Evolutionary conservation across 2,888 invertebrate genomes (phyloP).

Genomic region (Apeira syringaria): DNA sequence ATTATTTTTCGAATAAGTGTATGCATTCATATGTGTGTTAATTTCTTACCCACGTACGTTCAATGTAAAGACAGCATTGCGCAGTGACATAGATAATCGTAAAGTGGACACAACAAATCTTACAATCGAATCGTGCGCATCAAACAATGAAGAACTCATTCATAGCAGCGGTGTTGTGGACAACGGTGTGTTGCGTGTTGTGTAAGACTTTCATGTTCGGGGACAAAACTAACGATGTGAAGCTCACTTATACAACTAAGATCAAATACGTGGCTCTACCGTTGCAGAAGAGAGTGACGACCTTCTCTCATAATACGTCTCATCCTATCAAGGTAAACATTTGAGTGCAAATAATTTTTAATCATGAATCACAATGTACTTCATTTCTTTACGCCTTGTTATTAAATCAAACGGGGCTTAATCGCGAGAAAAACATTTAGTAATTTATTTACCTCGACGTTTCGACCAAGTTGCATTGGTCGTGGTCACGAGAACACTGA

Average conservation of each 20-base stretch:
- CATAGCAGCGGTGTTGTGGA: constrained; percentile 27
- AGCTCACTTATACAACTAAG: constrained; percentile 38
- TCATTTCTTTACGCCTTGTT: too few relatives aligned
- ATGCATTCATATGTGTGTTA: too few relatives aligned
- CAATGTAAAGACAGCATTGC: constrained; percentile 10
- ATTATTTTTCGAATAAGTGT: too few relatives aligned
- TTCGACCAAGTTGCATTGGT: too few relatives aligned
- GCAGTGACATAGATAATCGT: constrained; percentile 12
- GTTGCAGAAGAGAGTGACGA: constrained; percentile 47
- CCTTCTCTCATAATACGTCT: constrained; percentile 41
- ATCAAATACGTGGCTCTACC: constrained; percentile 51
- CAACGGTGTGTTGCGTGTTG: constrained; percentile 37
- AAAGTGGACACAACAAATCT: neutral
- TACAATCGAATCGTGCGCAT: constrained; percentile 3
- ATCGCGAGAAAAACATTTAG: too few relatives aligned
- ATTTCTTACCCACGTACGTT: neutral
- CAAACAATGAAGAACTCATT: constrained; percentile 27
- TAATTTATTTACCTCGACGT: too few relatives aligned
- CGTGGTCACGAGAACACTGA: too few relatives aligned
- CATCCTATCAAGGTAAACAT: constrained; percentile 43
- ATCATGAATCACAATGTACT: too few relatives aligned
- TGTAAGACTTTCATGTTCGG: constrained; percentile 49
- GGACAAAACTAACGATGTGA: constrained; percentile 33
- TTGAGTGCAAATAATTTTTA: too few relatives aligned
- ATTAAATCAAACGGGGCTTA: too few relatives aligned